A percentile compares a stretch with the other conserved stretches of the same genome.
Conservation (phyloP, 53 echinoderm and acorn worm genomes). For the Crossaster papposus region DNA sequence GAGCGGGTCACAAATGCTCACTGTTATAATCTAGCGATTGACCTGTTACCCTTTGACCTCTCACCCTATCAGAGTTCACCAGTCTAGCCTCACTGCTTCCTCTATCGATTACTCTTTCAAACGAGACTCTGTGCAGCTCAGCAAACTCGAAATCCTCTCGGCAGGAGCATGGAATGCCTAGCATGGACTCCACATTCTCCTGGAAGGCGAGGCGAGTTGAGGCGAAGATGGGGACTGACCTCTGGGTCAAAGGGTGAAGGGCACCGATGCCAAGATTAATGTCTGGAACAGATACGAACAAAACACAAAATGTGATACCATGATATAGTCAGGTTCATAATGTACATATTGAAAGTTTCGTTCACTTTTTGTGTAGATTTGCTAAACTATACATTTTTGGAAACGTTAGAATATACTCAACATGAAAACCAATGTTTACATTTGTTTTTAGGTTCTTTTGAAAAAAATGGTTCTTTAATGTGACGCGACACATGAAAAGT, state of each 20-base stretch:
- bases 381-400: no score
- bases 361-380: no score
- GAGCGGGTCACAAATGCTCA: no score
- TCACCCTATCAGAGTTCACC: conserved; percentile 78
- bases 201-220: conserved; percentile 68
- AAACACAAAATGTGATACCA: background rate
- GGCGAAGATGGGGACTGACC: conserved; percentile 71
- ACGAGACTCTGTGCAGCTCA: conserved; percentile 49
- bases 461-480: no score
- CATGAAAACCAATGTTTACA: no score
- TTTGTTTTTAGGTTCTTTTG: no score
- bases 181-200: conserved; percentile 72
- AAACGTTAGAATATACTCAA: no score
- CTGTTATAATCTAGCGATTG: no score
- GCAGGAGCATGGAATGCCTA: conserved; percentile 75
- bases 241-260: conserved; percentile 74
- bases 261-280: conserved; percentile 72
- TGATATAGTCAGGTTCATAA: no score
- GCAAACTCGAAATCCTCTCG: conserved; percentile 69
- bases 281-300: conserved; percentile 52
- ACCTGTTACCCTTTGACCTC: background rate
- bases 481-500: no score
- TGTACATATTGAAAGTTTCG: no score
- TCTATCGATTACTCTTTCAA: conserved; percentile 43
- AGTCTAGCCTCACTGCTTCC: conserved; percentile 29